Evolutionary conservation across 1,140 invertebrate species (phyloP).

Genomic region (Bicyclus anynana): DNA sequence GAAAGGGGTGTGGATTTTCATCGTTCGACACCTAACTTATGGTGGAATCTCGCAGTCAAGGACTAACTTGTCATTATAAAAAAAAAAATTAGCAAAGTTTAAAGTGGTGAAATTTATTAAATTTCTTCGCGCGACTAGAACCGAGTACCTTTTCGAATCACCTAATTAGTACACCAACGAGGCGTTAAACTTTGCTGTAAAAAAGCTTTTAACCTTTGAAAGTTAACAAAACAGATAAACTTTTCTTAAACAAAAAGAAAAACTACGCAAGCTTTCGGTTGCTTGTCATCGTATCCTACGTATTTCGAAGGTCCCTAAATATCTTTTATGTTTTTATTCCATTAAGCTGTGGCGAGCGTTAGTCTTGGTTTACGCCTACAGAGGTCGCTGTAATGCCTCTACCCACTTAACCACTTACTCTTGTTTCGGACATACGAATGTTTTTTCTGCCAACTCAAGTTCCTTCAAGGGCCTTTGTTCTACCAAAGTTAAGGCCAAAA

Average conservation of each 20-base stretch:
- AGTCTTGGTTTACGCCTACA: constrained; percentile 25
- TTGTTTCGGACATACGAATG: constrained; percentile 3
- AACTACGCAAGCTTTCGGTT: neutral
- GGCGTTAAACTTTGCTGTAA: too few species aligned
- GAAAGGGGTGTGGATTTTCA: too few species aligned
- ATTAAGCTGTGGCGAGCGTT: constrained; percentile 31
- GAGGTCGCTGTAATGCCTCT: constrained; percentile 5
- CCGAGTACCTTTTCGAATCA: too few species aligned
- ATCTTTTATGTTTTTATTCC: constrained; percentile 47
- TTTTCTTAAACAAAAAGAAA: neutral
- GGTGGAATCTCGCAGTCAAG: too few species aligned
- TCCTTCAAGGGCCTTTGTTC: neutral
- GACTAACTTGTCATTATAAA: too few species aligned
- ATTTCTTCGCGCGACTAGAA: too few species aligned
- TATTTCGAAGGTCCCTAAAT: constrained; percentile 30
- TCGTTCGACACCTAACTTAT: too few species aligned
- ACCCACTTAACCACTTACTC: constrained; percentile 1
- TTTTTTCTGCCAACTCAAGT: neutral
- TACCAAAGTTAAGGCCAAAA: neutral
- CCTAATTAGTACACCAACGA: too few species aligned
- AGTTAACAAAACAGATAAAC: too few species aligned
- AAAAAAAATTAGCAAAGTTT: too few species aligned
- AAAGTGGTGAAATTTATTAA: too few species aligned
- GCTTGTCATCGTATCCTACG: constrained; percentile 18
- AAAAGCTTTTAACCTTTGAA: too few species aligned